phyloP scores from a whole-genome alignment of 37 sponge, comb jelly and placozoan species.

The Ephydatia muelleri region DNA sequence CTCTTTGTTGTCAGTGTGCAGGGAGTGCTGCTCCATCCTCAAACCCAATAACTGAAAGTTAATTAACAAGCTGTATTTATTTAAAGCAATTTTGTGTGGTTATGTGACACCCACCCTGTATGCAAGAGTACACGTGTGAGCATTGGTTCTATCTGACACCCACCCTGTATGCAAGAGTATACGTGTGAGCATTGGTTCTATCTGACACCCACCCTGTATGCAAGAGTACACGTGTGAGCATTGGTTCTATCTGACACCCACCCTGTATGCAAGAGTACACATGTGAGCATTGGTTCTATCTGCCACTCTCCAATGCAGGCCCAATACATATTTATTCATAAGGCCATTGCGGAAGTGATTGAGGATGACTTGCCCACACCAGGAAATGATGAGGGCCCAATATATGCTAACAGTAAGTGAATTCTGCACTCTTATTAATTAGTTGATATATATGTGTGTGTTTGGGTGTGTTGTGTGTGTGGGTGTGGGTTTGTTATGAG shows the following conservation, averaged over 20 bases:
- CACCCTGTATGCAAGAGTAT: neutral
- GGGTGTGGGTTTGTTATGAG: too few relatives aligned
- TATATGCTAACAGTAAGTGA: slow-evolving; percentile 56
- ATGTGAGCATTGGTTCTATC: neutral
- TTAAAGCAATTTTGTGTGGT: neutral
- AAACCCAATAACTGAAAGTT: too few relatives aligned
- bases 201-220: neutral
- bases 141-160: neutral
- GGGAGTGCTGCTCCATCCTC: too few relatives aligned
- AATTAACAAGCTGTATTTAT: neutral
- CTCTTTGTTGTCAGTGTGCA: too few relatives aligned
- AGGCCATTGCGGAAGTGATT: slow-evolving; percentile 64
- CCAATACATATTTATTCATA: slow-evolving; percentile 88
- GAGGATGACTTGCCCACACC: slow-evolving; percentile 3
- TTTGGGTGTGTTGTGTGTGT: neutral
- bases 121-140: too few relatives aligned
- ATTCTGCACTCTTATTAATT: neutral
- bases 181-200: neutral
- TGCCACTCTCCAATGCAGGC: slow-evolving; percentile 43
- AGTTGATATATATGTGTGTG: neutral
- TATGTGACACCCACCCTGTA: neutral
- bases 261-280: too few relatives aligned
- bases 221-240: too few relatives aligned
- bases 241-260: neutral
- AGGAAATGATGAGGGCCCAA: neutral